Evolutionary conservation across 2,888 invertebrate species (phyloP), one percentile per base, ranked within the genome.

Genomic region (Apotomis capreana): DNA sequence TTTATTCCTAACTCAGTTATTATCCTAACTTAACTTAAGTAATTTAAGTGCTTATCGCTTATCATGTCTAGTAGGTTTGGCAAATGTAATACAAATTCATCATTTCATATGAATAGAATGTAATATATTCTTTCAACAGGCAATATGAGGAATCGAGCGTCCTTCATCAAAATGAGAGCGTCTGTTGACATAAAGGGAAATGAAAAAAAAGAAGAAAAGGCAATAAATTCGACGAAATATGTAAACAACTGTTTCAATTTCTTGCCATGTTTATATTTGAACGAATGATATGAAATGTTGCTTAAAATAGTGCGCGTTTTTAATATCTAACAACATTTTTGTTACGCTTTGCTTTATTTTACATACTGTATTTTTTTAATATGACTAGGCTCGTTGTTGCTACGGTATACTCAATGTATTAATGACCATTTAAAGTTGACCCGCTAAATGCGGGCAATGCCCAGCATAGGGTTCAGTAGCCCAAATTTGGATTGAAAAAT

Each of bases 171-270:
- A 76, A 71, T 65, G 73, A 65, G 72, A 68, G 52, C 57, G 69
- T 71, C 58, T 75, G 74, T 75, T 75, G 74, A 75, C 75, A 72
- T 72, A 75, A 74, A 75, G 74, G 69, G 70, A 76, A 72, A 69
- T 72, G 60, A 70, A 67, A 63, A 69, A 63, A 69, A 74, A 63
- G 51, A 61, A 54, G 65, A 63, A 49, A 44, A 69, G 65, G 70
- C 63, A 64, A 73, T 74, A 73, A 40, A 73, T 69, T 73, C 72
- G 49, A 13, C 37, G 15, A 59, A 59, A 44, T 46, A 46, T 59
- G 70, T 49, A 70, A 65, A 65, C 70, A 65, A 36, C 54, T 46
- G 64, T 70, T 65, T 65, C 65, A 70, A 65, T 70, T 65, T 70
- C 60, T 37, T 65, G 44, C 15, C 55, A 60, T 70, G 60, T 60